Percentiles rank a stretch among this genome's conserved stretches.
Conservation (phyloP, 2,113 vertebrate genomes). For the Pygoscelis antarcticus region DNA sequence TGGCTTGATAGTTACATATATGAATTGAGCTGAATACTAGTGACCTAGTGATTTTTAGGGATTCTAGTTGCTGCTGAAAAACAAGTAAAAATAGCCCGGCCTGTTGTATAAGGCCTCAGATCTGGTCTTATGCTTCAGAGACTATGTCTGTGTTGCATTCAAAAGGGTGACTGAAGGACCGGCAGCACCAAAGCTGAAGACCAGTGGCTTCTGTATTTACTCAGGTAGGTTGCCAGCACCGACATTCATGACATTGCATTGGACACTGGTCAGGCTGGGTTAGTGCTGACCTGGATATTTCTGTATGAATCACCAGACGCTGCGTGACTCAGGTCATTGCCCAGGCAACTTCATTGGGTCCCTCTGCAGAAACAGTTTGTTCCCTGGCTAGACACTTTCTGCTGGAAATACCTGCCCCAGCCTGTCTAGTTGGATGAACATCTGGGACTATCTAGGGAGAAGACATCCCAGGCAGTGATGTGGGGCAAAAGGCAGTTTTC, state of each 20-base stretch:
- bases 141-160: neutral
- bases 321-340: neutral
- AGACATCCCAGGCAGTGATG: neutral
- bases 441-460: neutral
- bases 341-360: neutral
- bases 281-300: neutral
- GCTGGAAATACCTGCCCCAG: neutral
- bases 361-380: neutral
- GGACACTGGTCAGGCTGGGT: neutral
- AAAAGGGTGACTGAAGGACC: neutral
- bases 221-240: neutral
- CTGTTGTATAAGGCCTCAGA: neutral
- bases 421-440: neutral
- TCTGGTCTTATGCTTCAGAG: neutral
- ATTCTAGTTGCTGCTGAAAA: neutral
- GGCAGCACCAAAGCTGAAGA: neutral
- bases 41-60: neutral
- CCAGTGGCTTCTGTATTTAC: accelerated
- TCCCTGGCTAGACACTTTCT: neutral
- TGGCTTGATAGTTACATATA: neutral
- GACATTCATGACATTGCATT: neutral
- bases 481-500: neutral
- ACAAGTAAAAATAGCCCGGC: neutral
- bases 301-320: neutral
- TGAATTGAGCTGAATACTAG: neutral